phyloP scores from a whole-genome alignment of 2,888 invertebrate genomes.

The Neocrepidodera transversa region DNA sequence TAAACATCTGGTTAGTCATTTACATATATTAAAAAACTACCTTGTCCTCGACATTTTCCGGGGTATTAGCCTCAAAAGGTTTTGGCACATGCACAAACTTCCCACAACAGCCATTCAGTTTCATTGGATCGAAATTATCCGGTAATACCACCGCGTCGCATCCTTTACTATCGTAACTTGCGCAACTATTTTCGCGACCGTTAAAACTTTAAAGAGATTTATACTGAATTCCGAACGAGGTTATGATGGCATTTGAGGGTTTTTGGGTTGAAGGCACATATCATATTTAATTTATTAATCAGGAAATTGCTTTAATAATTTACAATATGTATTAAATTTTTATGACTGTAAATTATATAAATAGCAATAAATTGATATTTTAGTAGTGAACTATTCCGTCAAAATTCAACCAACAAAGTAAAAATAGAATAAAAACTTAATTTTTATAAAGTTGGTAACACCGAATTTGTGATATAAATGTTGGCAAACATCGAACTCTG shows the following conservation, averaged over 20 bases:
- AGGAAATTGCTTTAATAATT: background rate
- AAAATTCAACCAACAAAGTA: too few species aligned
- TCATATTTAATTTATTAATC: background rate
- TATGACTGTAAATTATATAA: background rate
- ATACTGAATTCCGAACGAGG: background rate
- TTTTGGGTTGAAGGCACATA: background rate
- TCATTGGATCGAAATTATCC: background rate
- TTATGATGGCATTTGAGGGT: background rate
- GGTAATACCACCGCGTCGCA: background rate
- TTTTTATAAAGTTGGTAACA: too few species aligned
- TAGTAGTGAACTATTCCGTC: too few species aligned
- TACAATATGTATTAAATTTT: background rate
- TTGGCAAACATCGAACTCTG: too few species aligned
- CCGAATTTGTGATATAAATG: too few species aligned
- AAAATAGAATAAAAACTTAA: too few species aligned
- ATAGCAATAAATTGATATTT: too few species aligned
- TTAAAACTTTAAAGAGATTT: background rate
- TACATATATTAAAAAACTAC: too few species aligned
- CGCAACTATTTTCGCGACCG: background rate
- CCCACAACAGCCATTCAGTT: background rate
- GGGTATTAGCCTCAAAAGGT: background rate
- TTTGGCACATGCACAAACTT: background rate
- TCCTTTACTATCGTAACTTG: background rate
- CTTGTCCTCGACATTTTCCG: background rate
- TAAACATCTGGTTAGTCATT: too few species aligned